These are phyloP conservation scores for Nephotettix cincticeps DNA, from an alignment of 1,140 invertebrate species.

Conservation along the genomic window DNA sequence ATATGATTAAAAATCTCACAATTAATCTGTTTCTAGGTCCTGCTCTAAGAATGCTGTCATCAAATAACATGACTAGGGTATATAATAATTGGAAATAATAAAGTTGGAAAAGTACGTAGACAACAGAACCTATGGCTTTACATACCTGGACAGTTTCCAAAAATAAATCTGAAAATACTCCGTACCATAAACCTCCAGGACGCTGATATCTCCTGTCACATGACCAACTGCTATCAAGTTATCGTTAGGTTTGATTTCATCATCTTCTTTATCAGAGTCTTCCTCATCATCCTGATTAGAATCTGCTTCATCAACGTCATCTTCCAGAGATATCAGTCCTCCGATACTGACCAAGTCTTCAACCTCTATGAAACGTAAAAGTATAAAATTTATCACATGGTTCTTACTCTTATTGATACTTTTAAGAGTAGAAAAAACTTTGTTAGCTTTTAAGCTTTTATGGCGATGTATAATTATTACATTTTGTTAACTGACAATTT, in stretches of 20 bases:
- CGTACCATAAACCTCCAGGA: constrained; percentile 87
- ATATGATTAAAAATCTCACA: no score
- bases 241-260: constrained; percentile 84
- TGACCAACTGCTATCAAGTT: constrained; percentile 90
- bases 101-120: not conserved
- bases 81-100: not conserved
- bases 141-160: not conserved
- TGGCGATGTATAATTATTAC: no score
- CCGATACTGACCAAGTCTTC: constrained; percentile 45
- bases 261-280: constrained; percentile 89
- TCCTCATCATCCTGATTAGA: constrained; percentile 61
- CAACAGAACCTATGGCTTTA: not conserved
- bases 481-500: no score
- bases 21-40: no score
- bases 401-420: no score
- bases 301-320: constrained; percentile 53
- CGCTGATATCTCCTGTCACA: constrained; percentile 78
- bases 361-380: no score
- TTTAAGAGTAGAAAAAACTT: no score
- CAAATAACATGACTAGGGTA: no score
- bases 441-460: no score
- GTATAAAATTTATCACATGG: no score
- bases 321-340: constrained; percentile 53
- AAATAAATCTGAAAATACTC: not conserved
- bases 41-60: no score